A percentile compares a stretch with the other conserved stretches of the same genome.
These are phyloP conservation scores for Panthera tigris DNA, from an alignment of 2,113 vertebrate genomes.

Conservation along the genomic window DNA sequence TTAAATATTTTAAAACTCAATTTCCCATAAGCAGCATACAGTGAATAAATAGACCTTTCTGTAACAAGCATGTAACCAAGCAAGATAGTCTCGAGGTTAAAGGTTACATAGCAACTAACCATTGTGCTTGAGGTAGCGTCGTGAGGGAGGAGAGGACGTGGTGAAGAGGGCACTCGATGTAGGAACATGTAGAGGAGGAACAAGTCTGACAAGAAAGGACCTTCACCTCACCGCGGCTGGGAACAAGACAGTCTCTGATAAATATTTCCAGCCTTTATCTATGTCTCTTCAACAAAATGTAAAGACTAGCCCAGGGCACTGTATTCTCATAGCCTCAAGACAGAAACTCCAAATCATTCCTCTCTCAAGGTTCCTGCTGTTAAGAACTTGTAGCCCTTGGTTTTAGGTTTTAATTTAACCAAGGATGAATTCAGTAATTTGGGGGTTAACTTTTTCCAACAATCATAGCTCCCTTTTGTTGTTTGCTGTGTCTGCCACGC, in stretches of 20 bases:
- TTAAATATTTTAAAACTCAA: constrained; percentile 57
- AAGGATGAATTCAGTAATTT: not conserved
- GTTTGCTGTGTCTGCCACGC: not conserved
- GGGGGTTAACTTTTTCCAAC: not conserved
- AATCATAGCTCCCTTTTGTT: not conserved
- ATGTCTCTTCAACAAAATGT: rapidly evolving
- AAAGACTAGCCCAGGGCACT: not conserved
- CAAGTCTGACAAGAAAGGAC: not conserved
- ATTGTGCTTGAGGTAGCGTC: rapidly evolving
- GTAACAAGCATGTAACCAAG: not conserved
- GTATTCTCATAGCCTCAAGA: not conserved
- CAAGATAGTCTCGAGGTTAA: not conserved
- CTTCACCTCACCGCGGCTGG: not conserved
- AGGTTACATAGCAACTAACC: not conserved
- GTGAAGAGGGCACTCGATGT: rapidly evolving
- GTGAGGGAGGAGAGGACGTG: not conserved
- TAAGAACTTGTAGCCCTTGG: not conserved
- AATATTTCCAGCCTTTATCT: not conserved
- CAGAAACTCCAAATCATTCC: not conserved
- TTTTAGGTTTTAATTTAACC: constrained; percentile 12
- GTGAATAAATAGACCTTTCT: not conserved
- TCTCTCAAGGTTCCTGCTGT: not conserved
- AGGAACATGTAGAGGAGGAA: not conserved
- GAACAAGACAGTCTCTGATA: not conserved
- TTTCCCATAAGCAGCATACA: constrained; percentile 40